Evolutionary conservation across 2,888 invertebrate species (phyloP), one percentile per base, ranked within the genome.

Genomic region (Leptinotarsa haldemani): DNA sequence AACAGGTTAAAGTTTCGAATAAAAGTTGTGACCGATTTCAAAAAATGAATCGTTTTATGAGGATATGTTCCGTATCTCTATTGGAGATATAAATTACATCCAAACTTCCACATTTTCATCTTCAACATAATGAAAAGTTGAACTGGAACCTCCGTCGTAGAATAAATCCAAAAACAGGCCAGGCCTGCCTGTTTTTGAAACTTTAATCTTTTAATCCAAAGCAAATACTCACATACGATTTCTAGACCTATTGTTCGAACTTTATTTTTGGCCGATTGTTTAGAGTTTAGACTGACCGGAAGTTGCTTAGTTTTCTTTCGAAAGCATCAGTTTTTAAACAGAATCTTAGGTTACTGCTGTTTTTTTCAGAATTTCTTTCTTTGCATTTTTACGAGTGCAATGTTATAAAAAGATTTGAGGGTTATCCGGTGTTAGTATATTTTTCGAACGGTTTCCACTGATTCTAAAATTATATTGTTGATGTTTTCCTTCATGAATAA

Each of bases 241-340:
- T 58, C 12, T 16, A 18, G 22, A 58, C 13, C 22, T 58, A 16
- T 12, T 20, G 16, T 22, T 58, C 16, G 9, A 20, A 0, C 25
- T 25, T 58, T 15, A 22, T 22, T 58, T 58, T 20, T 58, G 58
- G 25, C 18, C 15, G 22, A 58, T n/a, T 61, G 61, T 61, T 61
- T 9, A 40, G 30, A 30, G 40, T 40, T 30, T 61, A 30, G 7
- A 30, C n/a, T 30, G 30, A 9, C 7, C n/a, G 25, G 30, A 61
- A 61, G 15, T 61, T 61, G 61, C 9, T 30, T 16, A 18, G 9
- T 61, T n/a, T 4, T 25, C 7, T 15, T n/a, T 61, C 0, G n/a
- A 61, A n/a, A 40, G 9, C 40, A 12, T 61, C 5, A 7, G 13
- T 61, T 61, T n/a, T n/a, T n/a, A 30, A 61, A 30, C n/a, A 16